A percentile compares a stretch with the other conserved stretches of the same genome.
Evolutionary conservation across 2,113 vertebrate genomes (phyloP).

Genomic region (Ophthalmolycus amberensis): DNA sequence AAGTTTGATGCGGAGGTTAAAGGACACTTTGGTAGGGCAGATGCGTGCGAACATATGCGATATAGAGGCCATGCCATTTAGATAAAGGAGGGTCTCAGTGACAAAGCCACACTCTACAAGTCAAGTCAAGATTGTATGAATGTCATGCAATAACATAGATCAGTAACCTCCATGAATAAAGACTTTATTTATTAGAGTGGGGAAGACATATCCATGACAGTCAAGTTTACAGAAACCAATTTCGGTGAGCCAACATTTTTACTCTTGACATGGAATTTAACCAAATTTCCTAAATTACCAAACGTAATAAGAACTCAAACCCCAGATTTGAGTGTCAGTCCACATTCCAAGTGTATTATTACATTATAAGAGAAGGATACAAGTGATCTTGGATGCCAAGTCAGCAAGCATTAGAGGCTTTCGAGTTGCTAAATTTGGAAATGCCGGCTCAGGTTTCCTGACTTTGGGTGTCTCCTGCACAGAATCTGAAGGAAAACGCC

Average conservation of each 20-base stretch:
- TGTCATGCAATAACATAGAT: not conserved
- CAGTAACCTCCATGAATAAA: not conserved
- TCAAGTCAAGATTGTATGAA: not conserved
- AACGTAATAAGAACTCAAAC: conserved; percentile 12
- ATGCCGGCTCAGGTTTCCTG: conserved; percentile 83
- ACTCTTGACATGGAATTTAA: conserved; percentile 1
- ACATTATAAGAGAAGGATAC: conserved; percentile 42
- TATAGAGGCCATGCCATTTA: not conserved
- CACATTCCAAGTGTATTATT: conserved; percentile 57
- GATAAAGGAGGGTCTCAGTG: not conserved
- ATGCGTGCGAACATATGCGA: not conserved
- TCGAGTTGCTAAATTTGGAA: conserved; percentile 79
- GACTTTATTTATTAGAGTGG: not conserved
- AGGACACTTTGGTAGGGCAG: not conserved
- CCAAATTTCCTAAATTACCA: conserved; percentile 32
- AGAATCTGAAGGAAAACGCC: conserved; percentile 82
- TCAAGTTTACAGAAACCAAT: not conserved
- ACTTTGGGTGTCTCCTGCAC: conserved; percentile 83
- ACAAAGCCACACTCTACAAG: not conserved
- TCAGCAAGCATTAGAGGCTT: conserved; percentile 74
- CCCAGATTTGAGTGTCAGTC: conserved; percentile 15
- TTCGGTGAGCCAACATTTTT: not conserved
- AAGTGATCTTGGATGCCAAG: conserved; percentile 65
- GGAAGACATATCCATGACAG: not conserved
- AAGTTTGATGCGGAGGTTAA: not conserved